These are phyloP conservation scores for Crossaster papposus DNA, from an alignment of 53 echinoderm and acorn worm genomes.

Conservation along the genomic window DNA sequence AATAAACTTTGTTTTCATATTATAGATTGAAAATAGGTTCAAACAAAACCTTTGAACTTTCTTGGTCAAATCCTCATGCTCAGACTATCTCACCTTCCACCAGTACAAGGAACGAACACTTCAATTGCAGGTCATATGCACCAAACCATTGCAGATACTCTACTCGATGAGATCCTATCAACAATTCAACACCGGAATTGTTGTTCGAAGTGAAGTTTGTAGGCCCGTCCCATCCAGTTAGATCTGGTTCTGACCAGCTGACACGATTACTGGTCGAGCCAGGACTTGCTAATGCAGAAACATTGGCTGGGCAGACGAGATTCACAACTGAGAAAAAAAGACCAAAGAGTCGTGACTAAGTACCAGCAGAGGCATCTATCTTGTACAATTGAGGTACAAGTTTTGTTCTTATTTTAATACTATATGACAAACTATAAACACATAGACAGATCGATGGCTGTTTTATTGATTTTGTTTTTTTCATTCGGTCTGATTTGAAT, in stretches of 20 bases:
- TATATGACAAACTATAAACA: neutral
- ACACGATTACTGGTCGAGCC: neutral
- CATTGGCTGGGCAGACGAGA: conserved; percentile 20
- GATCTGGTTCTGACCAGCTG: conserved; percentile 14
- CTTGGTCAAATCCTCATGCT: neutral
- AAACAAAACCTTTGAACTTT: neutral
- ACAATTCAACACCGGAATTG: neutral
- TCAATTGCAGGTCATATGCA: neutral
- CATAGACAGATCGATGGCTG: no score
- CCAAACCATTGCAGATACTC: conserved; percentile 20
- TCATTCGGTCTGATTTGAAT: no score
- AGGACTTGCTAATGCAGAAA: neutral
- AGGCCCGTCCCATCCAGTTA: conserved; percentile 13
- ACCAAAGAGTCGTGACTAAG: neutral
- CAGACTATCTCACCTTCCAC: neutral
- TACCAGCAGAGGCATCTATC: no score
- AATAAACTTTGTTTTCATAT: neutral
- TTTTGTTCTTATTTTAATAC: no score
- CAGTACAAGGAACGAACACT: neutral
- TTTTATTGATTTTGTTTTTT: no score
- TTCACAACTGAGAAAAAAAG: neutral
- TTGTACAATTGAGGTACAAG: no score
- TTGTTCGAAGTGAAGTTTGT: neutral
- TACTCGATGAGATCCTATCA: conserved; percentile 8
- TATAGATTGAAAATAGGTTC: neutral